These are phyloP conservation scores for Drosophila carrolli DNA, from an alignment of 1,140 invertebrate species.

Conservation along the genomic window DNA sequence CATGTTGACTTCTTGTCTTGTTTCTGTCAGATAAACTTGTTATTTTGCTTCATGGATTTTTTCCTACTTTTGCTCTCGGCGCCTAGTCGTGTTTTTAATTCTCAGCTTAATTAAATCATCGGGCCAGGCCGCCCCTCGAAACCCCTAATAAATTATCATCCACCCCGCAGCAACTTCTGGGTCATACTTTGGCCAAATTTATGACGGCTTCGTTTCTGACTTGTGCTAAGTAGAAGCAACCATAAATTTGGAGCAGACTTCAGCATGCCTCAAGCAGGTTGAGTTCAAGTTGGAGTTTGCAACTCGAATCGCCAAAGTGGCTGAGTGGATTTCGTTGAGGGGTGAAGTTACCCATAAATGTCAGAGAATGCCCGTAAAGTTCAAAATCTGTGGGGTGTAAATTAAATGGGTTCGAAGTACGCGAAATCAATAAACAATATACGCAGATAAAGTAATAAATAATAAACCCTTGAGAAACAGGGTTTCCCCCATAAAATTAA, in stretches of 20 bases:
- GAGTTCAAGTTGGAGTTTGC: constrained; percentile 38
- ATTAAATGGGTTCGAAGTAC: constrained; percentile 5
- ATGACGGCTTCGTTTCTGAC: constrained; percentile 57
- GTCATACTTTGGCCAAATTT: constrained; percentile 66
- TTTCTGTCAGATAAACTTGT: constrained; percentile 50
- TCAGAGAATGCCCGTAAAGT: constrained; percentile 23
- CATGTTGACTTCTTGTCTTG: constrained; percentile 50
- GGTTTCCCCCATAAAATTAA: too few relatives aligned
- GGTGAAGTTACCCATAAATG: constrained; percentile 30
- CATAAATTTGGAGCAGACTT: constrained; percentile 63
- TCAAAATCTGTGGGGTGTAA: constrained; percentile 19
- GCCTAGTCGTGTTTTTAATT: constrained; percentile 69
- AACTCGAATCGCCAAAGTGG: constrained; percentile 30
- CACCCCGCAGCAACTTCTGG: constrained; percentile 28
- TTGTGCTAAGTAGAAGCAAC: constrained; percentile 63
- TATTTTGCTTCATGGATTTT: constrained; percentile 13
- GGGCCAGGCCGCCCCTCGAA: constrained; percentile 10
- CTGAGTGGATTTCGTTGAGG: constrained; percentile 22
- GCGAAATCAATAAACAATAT: neutral
- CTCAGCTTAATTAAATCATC: constrained; percentile 75
- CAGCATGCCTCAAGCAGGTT: constrained; percentile 43
- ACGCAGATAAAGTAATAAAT: neutral
- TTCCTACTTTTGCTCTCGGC: constrained; percentile 12
- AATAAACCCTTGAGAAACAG: neutral
- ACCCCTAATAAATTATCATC: constrained; percentile 52